phyloP scores from a whole-genome alignment of 1,140 invertebrate species.

The Meloidogyne chitwoodi region DNA sequence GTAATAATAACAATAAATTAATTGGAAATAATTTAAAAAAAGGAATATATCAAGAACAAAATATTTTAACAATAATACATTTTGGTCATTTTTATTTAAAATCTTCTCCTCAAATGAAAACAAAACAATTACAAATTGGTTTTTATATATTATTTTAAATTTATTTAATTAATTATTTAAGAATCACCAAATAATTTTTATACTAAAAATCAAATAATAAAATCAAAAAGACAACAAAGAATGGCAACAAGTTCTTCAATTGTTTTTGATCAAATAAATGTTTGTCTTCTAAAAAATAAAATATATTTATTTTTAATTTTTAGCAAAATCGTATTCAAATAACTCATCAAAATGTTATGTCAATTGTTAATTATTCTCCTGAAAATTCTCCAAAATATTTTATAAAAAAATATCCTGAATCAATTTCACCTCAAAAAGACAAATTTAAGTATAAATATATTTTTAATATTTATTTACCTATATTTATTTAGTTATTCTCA shows the following conservation, averaged over 20 bases:
- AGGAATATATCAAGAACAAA: neutral
- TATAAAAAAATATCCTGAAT: neutral
- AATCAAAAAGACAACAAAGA: constrained; percentile 7
- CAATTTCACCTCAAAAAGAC: neutral
- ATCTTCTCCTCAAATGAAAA: neutral
- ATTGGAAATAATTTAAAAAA: neutral
- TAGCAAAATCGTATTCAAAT: constrained; percentile 18
- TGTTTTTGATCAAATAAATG: constrained; percentile 12
- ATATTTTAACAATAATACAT: neutral
- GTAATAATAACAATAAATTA: neutral
- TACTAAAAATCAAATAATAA: neutral
- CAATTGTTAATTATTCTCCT: constrained; percentile 15
- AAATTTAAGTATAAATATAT: neutral
- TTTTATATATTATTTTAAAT: neutral
- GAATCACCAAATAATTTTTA: neutral
- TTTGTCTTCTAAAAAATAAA: neutral
- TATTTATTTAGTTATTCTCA: neutral
- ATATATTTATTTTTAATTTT: neutral
- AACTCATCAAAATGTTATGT: constrained; percentile 19
- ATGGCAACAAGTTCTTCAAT: constrained; percentile 19
- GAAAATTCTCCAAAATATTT: neutral
- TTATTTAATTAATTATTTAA: neutral
- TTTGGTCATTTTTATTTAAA: neutral
- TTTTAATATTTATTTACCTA: neutral
- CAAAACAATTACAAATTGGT: neutral